Conservation (phyloP, 2,888 invertebrate species). For the Euproctis similis region DNA sequence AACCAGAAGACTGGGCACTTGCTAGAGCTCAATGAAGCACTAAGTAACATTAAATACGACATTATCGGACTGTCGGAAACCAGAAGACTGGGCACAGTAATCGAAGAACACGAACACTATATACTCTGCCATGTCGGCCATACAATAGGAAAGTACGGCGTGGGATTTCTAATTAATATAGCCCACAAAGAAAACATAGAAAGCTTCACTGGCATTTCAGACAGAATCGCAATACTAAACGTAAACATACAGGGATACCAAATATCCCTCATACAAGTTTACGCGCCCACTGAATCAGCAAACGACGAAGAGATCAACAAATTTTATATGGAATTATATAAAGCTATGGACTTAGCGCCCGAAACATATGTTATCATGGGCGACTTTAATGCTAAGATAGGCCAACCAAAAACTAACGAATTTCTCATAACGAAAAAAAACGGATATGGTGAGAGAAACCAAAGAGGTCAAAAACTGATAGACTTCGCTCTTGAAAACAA, state of each 20-base stretch:
- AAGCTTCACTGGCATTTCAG: too few species aligned
- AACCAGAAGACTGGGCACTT: too few species aligned
- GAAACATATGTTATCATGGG: background rate
- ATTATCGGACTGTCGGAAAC: too few species aligned
- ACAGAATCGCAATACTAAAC: too few species aligned
- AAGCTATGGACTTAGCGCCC: background rate
- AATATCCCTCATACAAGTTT: background rate
- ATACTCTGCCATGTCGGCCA: background rate
- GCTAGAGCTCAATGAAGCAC: too few species aligned
- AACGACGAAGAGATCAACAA: background rate
- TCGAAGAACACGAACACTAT: too few species aligned
- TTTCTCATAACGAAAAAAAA: background rate
- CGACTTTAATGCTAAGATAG: conserved; percentile 2
- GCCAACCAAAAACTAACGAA: background rate
- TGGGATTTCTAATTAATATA: background rate
- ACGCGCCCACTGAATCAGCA: background rate
- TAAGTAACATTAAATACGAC: too few species aligned
- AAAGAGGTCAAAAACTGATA: conserved; percentile 3
- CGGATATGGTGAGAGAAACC: background rate
- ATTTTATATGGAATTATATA: background rate
- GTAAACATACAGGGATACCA: background rate
- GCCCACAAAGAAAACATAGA: background rate
- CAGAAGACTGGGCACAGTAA: too few species aligned
- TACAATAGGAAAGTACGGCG: background rate
- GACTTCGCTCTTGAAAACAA: conserved; percentile 3